Evolutionary conservation across 2,888 invertebrate species (phyloP).

Genomic region (Oxytorus armatus): DNA sequence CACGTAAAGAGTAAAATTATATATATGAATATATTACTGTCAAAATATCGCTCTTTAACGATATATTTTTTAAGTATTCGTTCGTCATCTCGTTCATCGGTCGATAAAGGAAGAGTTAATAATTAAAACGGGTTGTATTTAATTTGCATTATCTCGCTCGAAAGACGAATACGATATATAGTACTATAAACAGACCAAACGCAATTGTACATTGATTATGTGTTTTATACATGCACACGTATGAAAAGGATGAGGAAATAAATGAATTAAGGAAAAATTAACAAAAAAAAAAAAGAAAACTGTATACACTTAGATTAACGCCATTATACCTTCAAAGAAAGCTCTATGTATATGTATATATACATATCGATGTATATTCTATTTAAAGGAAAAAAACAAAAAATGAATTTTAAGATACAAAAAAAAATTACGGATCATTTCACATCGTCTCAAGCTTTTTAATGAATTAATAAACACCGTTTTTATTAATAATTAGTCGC

Average conservation of each 20-base stretch:
- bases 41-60: slow-evolving; percentile 59
- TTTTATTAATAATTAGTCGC: slow-evolving; percentile 20
- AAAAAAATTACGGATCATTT: slow-evolving; percentile 53
- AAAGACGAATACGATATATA: slow-evolving; percentile 51
- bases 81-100: slow-evolving; percentile 48
- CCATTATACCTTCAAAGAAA: slow-evolving; percentile 63
- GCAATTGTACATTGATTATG: slow-evolving; percentile 72
- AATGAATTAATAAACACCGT: slow-evolving; percentile 38
- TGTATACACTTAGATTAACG: slow-evolving; percentile 63
- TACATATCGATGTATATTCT: slow-evolving; percentile 65
- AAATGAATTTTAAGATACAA: too few relatives aligned
- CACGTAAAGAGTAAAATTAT: slow-evolving; percentile 45
- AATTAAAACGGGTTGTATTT: slow-evolving; percentile 51
- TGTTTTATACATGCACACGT: slow-evolving; percentile 72
- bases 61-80: slow-evolving; percentile 61
- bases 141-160: slow-evolving; percentile 55
- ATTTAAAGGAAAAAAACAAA: too few relatives aligned
- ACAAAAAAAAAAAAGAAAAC: slow-evolving; percentile 25
- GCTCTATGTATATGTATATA: slow-evolving; percentile 69
- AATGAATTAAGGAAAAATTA: too few relatives aligned
- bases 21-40: slow-evolving; percentile 46
- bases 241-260: slow-evolving; percentile 48
- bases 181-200: slow-evolving; percentile 62
- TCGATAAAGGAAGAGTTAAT: slow-evolving; percentile 27
- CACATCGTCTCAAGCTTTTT: slow-evolving; percentile 50